Evolutionary conservation across 2,113 vertebrate genomes (phyloP).

Genomic region (Ammodytes marinus): DNA sequence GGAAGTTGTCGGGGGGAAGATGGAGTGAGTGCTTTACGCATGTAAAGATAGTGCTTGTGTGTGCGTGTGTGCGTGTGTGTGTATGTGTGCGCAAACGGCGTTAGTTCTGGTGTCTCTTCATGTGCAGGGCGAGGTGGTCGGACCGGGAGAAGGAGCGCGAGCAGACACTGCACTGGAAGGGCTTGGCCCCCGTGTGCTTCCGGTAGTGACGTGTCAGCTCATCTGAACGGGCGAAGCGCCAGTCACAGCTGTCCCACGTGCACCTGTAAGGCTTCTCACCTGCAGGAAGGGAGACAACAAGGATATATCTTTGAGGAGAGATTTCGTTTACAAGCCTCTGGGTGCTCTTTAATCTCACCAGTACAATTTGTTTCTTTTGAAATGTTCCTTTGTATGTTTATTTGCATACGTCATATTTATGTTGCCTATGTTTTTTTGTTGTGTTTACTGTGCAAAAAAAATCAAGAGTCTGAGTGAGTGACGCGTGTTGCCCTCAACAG

Average conservation of each 20-base stretch:
- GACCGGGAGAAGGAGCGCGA: constrained; percentile 98
- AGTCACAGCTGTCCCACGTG: constrained; percentile 98
- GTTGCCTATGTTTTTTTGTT: no score
- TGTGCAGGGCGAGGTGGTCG: constrained; percentile 98
- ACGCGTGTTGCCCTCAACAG: background rate
- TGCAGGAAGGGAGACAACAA: constrained; percentile 65
- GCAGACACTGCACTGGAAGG: constrained; percentile 97
- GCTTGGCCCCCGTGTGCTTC: constrained; percentile 98
- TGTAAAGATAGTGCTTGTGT: constrained; percentile 43
- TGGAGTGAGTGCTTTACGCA: constrained; percentile 41
- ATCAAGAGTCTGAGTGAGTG: background rate
- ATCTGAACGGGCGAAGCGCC: constrained; percentile 96
- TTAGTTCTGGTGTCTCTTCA: constrained; percentile 99
- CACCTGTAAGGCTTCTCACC: constrained; percentile 99
- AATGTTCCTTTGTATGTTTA: no score
- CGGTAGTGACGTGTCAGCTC: constrained; percentile 97
- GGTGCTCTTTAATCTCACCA: no score
- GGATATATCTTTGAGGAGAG: no score
- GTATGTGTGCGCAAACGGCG: constrained; percentile 27
- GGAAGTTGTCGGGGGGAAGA: constrained; percentile 28
- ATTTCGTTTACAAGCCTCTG: no score
- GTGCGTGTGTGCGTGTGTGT: constrained; percentile 1
- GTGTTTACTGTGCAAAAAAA: no score
- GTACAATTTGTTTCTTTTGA: no score
- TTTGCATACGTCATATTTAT: no score